Evolutionary conservation across 2,888 invertebrate genomes (phyloP).

Genomic region (Acrobasis suavella): DNA sequence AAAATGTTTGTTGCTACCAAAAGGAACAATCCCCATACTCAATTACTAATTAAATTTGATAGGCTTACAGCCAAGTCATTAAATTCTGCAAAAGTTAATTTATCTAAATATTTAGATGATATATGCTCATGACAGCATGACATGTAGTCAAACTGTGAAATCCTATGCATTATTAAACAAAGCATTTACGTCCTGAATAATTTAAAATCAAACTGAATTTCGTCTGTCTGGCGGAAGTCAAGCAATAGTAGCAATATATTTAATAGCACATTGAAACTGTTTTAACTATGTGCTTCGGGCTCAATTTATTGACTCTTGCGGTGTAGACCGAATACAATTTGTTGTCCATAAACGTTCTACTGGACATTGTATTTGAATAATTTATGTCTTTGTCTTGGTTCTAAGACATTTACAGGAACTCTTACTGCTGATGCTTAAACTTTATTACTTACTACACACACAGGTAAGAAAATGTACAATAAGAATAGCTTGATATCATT

Average conservation of each 20-base stretch:
- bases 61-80: not conserved
- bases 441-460: conserved; percentile 1
- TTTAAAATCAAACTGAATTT: conserved; percentile 19
- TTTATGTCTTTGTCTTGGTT: conserved; percentile 33
- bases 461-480: not conserved
- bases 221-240: conserved; percentile 48
- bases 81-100: not conserved
- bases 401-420: conserved; percentile 17
- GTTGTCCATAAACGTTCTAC: conserved; percentile 39
- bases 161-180: conserved; percentile 16
- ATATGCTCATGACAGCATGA: conserved; percentile 1
- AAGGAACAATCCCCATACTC: not conserved
- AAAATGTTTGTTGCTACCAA: not conserved
- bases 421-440: conserved; percentile 4
- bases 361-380: conserved; percentile 41
- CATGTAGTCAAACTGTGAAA: not conserved
- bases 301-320: conserved; percentile 54
- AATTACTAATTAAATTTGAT: not conserved
- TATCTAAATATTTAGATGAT: conserved; percentile 6
- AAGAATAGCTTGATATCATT: not conserved
- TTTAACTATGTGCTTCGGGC: conserved; percentile 50
- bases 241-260: conserved; percentile 58
- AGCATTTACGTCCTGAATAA: conserved; percentile 15
- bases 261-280: conserved; percentile 54
- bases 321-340: conserved; percentile 45